Evolutionary conservation across 1,140 invertebrate genomes (phyloP).

Genomic region (Elymnias hypermnestra): DNA sequence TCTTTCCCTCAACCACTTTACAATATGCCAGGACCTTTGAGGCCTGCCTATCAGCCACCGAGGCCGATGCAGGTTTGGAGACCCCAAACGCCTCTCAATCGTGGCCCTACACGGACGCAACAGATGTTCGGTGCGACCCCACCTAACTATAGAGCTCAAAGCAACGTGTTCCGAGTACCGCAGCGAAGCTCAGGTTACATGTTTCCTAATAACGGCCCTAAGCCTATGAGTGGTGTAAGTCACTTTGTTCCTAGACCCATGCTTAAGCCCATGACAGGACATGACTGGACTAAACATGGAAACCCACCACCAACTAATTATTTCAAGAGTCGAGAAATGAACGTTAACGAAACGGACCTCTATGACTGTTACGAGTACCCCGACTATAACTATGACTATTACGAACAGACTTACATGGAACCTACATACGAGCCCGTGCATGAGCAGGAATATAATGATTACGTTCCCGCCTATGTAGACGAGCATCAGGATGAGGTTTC

Average conservation of each 20-base stretch:
- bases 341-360: slow-evolving; percentile 17
- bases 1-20: not conserved
- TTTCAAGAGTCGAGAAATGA: slow-evolving; percentile 20
- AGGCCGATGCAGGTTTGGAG: not conserved
- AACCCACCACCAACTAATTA: slow-evolving; percentile 27
- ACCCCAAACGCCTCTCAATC: not conserved
- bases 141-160: slow-evolving; percentile 17
- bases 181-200: not conserved
- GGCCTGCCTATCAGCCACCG: not conserved
- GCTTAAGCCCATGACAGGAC: slow-evolving; percentile 10
- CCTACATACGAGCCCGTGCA: not conserved
- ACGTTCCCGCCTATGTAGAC: too few relatives aligned
- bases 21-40: not conserved
- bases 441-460: too few relatives aligned
- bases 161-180: slow-evolving; percentile 21
- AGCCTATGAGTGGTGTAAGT: slow-evolving; percentile 25
- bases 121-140: slow-evolving; percentile 20
- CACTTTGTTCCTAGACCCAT: slow-evolving; percentile 20
- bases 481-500: too few relatives aligned
- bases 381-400: slow-evolving; percentile 7
- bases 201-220: slow-evolving; percentile 7
- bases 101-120: slow-evolving; percentile 16
- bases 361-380: slow-evolving; percentile 8
- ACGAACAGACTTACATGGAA: slow-evolving; percentile 7
- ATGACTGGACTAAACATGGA: slow-evolving; percentile 21